These are phyloP conservation scores for Cyprinodon tularosa DNA, from an alignment of 2,113 vertebrate genomes.

Conservation along the genomic window DNA sequence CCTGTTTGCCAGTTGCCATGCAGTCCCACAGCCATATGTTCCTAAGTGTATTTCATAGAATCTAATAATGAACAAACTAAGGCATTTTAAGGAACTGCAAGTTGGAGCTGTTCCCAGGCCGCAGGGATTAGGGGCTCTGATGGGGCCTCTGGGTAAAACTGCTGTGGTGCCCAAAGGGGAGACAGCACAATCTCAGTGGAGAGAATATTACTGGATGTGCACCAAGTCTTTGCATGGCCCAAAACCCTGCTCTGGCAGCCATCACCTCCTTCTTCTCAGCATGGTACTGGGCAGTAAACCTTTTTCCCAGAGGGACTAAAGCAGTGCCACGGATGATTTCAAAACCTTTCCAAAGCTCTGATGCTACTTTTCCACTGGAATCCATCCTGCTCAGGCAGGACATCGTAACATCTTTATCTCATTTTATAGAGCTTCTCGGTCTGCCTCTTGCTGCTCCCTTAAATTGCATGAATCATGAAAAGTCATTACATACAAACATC, in stretches of 20 bases:
- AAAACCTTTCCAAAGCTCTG: conserved; percentile 22
- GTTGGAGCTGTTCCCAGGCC: conserved; percentile 64
- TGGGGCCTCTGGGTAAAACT: conserved; percentile 35
- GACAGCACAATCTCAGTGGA: conserved; percentile 23
- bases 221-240: conserved; percentile 27
- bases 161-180: conserved; percentile 32
- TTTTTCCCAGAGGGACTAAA: conserved; percentile 24
- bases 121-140: conserved; percentile 52
- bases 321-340: conserved; percentile 21
- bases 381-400: conserved; percentile 23
- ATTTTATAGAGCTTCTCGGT: background rate
- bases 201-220: conserved; percentile 41
- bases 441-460: background rate
- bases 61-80: conserved; percentile 61
- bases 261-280: background rate
- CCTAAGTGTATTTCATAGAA: conserved; percentile 60
- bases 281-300: conserved; percentile 2
- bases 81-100: conserved; percentile 53
- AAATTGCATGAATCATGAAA: background rate
- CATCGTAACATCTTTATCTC: conserved; percentile 28
- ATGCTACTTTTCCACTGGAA: conserved; percentile 4
- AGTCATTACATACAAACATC: background rate
- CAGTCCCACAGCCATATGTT: conserved; percentile 51
- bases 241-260: conserved; percentile 16
- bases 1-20: conserved; percentile 68